Base-by-base conservation (phyloP, 2,113 vertebrate genomes). In the Lota lota region DNA sequence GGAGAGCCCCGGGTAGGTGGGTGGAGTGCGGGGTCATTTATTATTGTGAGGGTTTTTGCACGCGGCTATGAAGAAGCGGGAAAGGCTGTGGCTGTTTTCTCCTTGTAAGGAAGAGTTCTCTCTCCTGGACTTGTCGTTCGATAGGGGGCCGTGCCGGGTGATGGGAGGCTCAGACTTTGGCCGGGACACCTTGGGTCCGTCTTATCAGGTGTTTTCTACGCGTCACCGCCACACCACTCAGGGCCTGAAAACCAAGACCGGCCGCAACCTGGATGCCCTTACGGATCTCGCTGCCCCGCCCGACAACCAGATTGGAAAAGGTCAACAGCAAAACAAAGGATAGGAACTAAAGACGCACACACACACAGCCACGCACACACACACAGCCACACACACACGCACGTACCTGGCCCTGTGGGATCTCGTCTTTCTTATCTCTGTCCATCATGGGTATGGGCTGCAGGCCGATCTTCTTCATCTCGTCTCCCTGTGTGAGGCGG, bases 371-470 rank as follows among this genome's bases (percentile, higher is more conserved):
- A 33, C 28, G 7, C 28, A 33, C 28, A 33, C 28, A 33, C 10
- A 47, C 40, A 47, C 10, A 8, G 6, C 8, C 40, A 47, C 8
- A 47, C 40, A 47, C 40, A 47, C 40, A 47, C 40, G 40, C 1
- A 14, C 40, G 10, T 92, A 99, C 97, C 92, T 99, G 97, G 69
- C 97, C 96, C 88, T 98, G 95, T 15, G 97, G 97, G 77, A 99
- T 93, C 83, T 98, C 96, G 36, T 96, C 91, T 76, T 93, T 93
- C 81, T 98, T 99, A 82, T 98, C 97, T 90, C 97, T 89, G 92
- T 99, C 97, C 97, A 99, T 98, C 97, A 99, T 99, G 0, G 96
- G 93, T 51, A 98, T 98, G 0, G 97, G 97, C 19, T 98, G 95
- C 66, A 97, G 93, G 54, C 97, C 97, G n/a, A 96, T 88, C 86